phyloP scores from a whole-genome alignment of 2,113 vertebrate species.

The Urocitellus parryii region DNA sequence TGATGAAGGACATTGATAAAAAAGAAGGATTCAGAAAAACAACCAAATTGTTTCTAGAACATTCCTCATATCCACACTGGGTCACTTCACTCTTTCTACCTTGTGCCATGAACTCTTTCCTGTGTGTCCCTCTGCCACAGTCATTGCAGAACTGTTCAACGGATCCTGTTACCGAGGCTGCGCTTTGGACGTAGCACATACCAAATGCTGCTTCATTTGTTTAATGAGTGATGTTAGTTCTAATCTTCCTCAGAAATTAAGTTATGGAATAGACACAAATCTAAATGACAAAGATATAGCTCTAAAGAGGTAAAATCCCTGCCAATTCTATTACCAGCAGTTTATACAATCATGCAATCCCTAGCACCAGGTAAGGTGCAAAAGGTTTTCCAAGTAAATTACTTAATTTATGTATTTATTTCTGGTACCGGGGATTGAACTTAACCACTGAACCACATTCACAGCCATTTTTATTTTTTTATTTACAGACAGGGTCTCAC shows the following conservation, averaged over 20 bases:
- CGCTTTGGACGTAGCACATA: background rate
- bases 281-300: slow-evolving; percentile 3
- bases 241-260: slow-evolving; percentile 17
- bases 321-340: background rate
- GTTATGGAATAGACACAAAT: background rate
- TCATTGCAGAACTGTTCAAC: background rate
- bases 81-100: background rate
- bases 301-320: background rate
- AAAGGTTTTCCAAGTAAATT: background rate
- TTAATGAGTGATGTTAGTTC: background rate
- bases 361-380: background rate
- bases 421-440: no score
- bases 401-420: no score
- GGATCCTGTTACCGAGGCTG: background rate
- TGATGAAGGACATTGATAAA: background rate
- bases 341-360: background rate
- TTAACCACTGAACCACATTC: no score
- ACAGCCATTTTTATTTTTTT: no score
- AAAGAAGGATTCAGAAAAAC: background rate
- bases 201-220: background rate
- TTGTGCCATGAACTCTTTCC: background rate
- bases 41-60: background rate
- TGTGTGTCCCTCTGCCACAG: no score
- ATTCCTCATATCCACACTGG: background rate
- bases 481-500: no score